phyloP scores from a whole-genome alignment of 2,888 invertebrate species.

The Chrysodeixis includens region DNA sequence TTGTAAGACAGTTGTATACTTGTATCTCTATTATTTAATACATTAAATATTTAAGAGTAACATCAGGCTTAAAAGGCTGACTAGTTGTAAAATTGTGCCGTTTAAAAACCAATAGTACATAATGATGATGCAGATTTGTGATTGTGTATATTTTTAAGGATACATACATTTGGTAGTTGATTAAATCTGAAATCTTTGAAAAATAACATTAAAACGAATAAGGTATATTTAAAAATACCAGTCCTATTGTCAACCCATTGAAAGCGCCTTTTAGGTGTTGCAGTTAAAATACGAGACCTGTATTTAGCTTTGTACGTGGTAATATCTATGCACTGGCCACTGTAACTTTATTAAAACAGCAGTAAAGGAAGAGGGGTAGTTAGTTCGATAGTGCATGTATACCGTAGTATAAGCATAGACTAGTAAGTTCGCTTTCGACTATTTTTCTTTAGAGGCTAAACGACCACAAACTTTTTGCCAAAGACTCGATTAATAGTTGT shows the following conservation, averaged over 20 bases:
- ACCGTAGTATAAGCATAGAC: conserved; percentile 6
- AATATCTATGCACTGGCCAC: not conserved
- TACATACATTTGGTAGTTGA: too few species aligned
- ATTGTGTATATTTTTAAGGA: not conserved
- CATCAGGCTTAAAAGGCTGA: conserved; percentile 74
- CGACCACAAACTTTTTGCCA: conserved; percentile 55
- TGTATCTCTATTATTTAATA: conserved; percentile 1
- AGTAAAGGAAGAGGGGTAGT: not conserved
- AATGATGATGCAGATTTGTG: conserved; percentile 6
- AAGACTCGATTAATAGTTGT: conserved; percentile 59
- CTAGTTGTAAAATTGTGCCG: conserved; percentile 61
- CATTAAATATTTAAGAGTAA: conserved; percentile 22
- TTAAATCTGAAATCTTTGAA: not conserved
- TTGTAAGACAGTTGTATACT: not conserved
- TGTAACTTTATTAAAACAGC: not conserved
- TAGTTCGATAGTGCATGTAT: conserved; percentile 14
- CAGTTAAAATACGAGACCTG: not conserved
- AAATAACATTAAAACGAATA: not conserved
- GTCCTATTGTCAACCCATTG: not conserved
- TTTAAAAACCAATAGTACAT: conserved; percentile 19
- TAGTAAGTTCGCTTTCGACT: not conserved
- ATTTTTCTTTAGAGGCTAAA: conserved; percentile 8
- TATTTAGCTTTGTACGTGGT: not conserved
- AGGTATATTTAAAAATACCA: not conserved
- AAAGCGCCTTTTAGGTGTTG: not conserved